These are phyloP conservation scores for Drosophila crucigera DNA, from an alignment of 2,888 invertebrate genomes.

Conservation along the genomic window DNA sequence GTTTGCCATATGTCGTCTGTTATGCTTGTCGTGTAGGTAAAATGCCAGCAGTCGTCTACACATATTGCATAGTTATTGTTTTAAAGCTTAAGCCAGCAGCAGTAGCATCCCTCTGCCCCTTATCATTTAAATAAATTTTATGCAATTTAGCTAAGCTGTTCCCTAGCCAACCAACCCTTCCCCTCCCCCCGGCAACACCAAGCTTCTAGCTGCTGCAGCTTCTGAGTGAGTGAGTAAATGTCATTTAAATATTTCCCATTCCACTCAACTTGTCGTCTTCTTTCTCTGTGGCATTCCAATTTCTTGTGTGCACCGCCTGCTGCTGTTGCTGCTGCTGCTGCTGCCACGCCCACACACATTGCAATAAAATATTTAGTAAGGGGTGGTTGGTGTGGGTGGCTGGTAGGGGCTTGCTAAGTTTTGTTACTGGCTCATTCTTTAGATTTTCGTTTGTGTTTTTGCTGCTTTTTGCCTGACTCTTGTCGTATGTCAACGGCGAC, in stretches of 20 bases:
- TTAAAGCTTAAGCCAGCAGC: constrained; percentile 69
- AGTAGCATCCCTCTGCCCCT: neutral
- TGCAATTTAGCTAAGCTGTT: constrained; percentile 81
- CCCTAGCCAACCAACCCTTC: constrained; percentile 5
- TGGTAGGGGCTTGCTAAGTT: neutral
- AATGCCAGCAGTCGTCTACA: constrained; percentile 64
- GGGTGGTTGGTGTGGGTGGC: constrained; percentile 1
- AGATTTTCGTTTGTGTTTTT: constrained; percentile 46
- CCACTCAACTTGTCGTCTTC: constrained; percentile 36
- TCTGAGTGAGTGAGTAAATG: constrained; percentile 76
- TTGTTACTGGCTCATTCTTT: constrained; percentile 45
- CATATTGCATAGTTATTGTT: constrained; percentile 79
- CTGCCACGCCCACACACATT: constrained; percentile 34
- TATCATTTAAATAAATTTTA: constrained; percentile 81
- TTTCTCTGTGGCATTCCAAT: constrained; percentile 76
- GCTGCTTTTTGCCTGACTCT: constrained; percentile 46
- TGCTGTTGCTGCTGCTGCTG: neutral
- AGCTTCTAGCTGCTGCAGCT: neutral
- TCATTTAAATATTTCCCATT: constrained; percentile 75
- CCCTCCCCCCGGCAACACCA: neutral
- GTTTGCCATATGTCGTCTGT: constrained; percentile 63
- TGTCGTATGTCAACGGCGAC: constrained; percentile 75
- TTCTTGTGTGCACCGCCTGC: constrained; percentile 59
- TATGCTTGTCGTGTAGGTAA: constrained; percentile 50
- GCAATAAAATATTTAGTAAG: constrained; percentile 74